Conservation (phyloP, 2,113 vertebrate species). For the Atrichornis clamosus region DNA sequence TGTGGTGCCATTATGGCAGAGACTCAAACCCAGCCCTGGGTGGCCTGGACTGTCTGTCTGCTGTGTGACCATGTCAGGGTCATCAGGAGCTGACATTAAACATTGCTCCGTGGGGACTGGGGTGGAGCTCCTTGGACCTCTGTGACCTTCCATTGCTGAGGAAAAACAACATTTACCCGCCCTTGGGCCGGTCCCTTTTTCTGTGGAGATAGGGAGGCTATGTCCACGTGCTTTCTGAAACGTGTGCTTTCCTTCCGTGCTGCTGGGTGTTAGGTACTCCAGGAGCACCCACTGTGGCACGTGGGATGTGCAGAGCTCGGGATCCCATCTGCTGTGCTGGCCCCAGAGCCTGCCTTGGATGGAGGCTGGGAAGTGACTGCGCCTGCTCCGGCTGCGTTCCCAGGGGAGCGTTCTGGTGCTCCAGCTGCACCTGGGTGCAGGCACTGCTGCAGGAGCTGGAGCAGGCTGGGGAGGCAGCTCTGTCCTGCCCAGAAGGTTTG, state of each 20-base stretch:
- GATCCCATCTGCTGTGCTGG: neutral
- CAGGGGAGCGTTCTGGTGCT: neutral
- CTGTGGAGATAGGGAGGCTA: neutral
- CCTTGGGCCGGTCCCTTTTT: neutral
- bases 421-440: neutral
- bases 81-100: neutral
- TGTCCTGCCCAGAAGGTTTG: neutral
- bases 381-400: neutral
- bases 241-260: neutral
- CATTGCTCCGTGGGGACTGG: neutral
- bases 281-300: neutral
- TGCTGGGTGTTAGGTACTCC: neutral
- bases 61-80: neutral
- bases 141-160: neutral
- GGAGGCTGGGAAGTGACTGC: neutral
- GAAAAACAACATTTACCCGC: rapidly evolving
- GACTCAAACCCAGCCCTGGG: neutral
- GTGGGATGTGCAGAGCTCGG: neutral
- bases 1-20: neutral
- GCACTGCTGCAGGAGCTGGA: neutral
- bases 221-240: neutral
- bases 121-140: neutral
- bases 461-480: neutral
- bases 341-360: neutral
- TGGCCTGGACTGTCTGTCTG: neutral